A percentile compares a stretch with the other conserved stretches of the same genome.
Conservation (phyloP, 2,113 vertebrate species). For the Rhombomys opimus region DNA sequence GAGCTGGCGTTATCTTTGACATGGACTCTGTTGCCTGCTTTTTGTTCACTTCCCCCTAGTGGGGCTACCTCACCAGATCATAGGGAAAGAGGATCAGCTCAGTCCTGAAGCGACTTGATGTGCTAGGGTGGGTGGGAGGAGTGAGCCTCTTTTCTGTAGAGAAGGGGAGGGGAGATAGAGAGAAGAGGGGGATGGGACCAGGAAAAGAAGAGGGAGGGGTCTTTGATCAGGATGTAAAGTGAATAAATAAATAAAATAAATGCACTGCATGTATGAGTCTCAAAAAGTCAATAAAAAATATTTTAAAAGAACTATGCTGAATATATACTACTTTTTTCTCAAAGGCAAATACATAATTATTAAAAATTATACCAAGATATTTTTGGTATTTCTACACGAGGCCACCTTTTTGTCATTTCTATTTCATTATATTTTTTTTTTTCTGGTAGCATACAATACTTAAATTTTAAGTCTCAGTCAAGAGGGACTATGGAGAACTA, state of each 20-base stretch:
- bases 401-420: background rate
- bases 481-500: slow-evolving; percentile 48
- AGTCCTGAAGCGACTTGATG: no score
- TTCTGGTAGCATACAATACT: slow-evolving; percentile 19
- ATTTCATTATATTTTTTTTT: slow-evolving; percentile 53
- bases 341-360: background rate
- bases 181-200: background rate
- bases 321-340: slow-evolving; percentile 9
- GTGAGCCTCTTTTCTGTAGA: no score
- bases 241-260: no score
- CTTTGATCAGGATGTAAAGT: no score
- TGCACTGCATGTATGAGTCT: no score
- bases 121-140: no score
- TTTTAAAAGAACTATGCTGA: background rate
- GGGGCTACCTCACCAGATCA: no score
- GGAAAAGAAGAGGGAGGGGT: no score
- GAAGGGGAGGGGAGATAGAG: background rate
- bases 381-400: background rate
- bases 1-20: no score
- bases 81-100: no score
- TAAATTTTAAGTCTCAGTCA: slow-evolving; percentile 65
- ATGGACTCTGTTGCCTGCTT: no score
- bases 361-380: background rate
- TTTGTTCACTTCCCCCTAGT: no score
- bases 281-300: background rate